Percentiles rank a stretch among this genome's conserved stretches.
Conservation (phyloP, 2,113 vertebrate genomes). For the Acanthochromis polyacanthus region DNA sequence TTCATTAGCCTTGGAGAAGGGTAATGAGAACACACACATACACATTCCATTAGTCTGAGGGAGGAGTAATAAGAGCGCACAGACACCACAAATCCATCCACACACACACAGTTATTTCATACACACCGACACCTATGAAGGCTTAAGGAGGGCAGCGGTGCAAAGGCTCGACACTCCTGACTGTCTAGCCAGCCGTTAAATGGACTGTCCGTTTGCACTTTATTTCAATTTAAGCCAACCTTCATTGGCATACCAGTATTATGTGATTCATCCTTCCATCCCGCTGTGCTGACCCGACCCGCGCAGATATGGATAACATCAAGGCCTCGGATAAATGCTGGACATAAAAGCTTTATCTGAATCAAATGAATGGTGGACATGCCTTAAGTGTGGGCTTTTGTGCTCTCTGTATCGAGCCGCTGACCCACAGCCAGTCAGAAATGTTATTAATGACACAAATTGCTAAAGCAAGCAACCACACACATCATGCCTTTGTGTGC, state of each 20-base stretch:
- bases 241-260: constrained; percentile 53
- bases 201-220: constrained; percentile 65
- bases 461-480: background rate
- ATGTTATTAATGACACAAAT: constrained; percentile 10
- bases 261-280: constrained; percentile 63
- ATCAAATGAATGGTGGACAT: constrained; percentile 33
- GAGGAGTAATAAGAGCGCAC: constrained; percentile 61
- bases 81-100: constrained; percentile 59
- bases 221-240: constrained; percentile 77
- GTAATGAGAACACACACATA: constrained; percentile 69
- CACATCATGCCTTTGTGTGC: background rate
- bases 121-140: background rate
- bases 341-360: constrained; percentile 55
- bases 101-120: constrained; percentile 14
- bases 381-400: constrained; percentile 11
- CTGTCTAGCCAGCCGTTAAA: constrained; percentile 68
- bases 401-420: constrained; percentile 16
- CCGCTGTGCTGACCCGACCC: constrained; percentile 32
- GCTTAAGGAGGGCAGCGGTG: constrained; percentile 29
- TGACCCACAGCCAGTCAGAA: constrained; percentile 13
- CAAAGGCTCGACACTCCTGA: constrained; percentile 50
- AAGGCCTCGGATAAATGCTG: constrained; percentile 51
- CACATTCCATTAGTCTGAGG: constrained; percentile 74
- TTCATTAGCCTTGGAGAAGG: constrained; percentile 78
- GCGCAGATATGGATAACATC: constrained; percentile 57